Evolutionary conservation across 2,888 invertebrate genomes (phyloP), one percentile per base, ranked within the genome.

Genomic region (Stratiomys singularior): DNA sequence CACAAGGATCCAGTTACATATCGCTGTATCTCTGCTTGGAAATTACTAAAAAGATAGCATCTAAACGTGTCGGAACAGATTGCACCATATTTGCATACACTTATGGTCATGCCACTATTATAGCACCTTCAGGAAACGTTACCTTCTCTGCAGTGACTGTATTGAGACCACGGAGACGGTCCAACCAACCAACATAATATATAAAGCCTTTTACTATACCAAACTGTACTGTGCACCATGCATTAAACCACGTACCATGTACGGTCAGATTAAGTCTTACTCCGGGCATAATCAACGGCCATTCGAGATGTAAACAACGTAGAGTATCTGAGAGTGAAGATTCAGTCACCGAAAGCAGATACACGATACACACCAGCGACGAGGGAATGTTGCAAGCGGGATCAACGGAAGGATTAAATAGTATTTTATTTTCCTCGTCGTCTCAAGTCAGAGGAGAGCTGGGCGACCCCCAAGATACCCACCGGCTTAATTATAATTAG

Each of bases 401-500:
- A 52, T 44, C 21, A 37, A 37, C 37, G 21, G n/a, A 15, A 18
- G 52, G 30, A 18, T 25, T 37, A 44, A 44, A 66, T 66, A 13
- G 66, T 21, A 66, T 66, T 66, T 66, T n/a, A 18, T 66, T 66
- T 25, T 30, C 18, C 18, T 18, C 30, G 1, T 4, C 66, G 28
- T 30, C 37, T 66, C 66, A 18, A 37, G 52, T 44, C 52, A 72
- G 21, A 28, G n/a, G 37, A 37, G 37, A 37, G 37, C 37, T 37
- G 37, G 37, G 5, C 5, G 37, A 37, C 37, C 71, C 27, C 52
- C 11, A 66, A 18, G 15, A 30, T 30, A 58, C 74, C 63, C 76
- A 56, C 30, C 46, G 58, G 79, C 79, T 79, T 79, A 79, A 79
- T 79, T 79, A 79, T 79, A 79, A 79, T 79, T 79, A 79, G 78